A percentile compares a stretch with the other conserved stretches of the same genome.
These are phyloP conservation scores for Sebastiscus albofasciatus DNA, from an alignment of 2,797 vertebrate species.

Conservation along the genomic window DNA sequence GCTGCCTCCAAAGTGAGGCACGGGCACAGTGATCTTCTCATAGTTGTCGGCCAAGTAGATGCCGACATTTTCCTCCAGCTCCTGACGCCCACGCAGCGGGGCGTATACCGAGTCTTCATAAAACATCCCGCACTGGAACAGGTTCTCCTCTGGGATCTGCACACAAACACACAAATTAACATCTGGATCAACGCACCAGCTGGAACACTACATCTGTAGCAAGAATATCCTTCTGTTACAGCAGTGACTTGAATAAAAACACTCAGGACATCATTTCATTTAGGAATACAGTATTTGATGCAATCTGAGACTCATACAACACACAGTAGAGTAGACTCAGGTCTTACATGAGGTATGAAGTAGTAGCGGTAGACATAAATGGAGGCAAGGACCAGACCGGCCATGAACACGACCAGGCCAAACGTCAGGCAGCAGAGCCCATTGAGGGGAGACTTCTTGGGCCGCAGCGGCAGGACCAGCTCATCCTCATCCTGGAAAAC, in stretches of 20 bases:
- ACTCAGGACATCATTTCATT: neutral
- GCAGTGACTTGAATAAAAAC: neutral
- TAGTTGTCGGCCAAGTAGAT: slow-evolving; percentile 94
- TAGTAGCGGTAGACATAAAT: slow-evolving; percentile 95
- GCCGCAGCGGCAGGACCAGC: slow-evolving; percentile 68
- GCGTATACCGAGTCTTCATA: slow-evolving; percentile 90
- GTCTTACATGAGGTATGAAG: slow-evolving; percentile 89
- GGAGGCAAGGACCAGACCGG: slow-evolving; percentile 89
- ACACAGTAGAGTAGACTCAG: neutral
- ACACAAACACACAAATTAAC: neutral
- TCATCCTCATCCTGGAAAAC: slow-evolving; percentile 85
- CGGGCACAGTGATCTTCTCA: slow-evolving; percentile 90
- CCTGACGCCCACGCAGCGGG: slow-evolving; percentile 84
- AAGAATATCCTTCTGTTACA: neutral
- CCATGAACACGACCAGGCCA: slow-evolving; percentile 89
- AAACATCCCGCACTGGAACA: slow-evolving; percentile 90
- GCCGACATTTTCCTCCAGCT: slow-evolving; percentile 92
- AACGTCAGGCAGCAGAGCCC: slow-evolving; percentile 92
- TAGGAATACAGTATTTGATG: neutral
- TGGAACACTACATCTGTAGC: neutral
- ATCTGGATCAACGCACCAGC: neutral
- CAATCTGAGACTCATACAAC: neutral
- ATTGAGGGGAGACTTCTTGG: slow-evolving; percentile 84
- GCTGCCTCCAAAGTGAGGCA: slow-evolving; percentile 91
- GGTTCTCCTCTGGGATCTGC: slow-evolving; percentile 88